A percentile compares a stretch with the other conserved stretches of the same genome.
phyloP scores from a whole-genome alignment of 2,113 vertebrate genomes.

The Dipodomys merriami region DNA sequence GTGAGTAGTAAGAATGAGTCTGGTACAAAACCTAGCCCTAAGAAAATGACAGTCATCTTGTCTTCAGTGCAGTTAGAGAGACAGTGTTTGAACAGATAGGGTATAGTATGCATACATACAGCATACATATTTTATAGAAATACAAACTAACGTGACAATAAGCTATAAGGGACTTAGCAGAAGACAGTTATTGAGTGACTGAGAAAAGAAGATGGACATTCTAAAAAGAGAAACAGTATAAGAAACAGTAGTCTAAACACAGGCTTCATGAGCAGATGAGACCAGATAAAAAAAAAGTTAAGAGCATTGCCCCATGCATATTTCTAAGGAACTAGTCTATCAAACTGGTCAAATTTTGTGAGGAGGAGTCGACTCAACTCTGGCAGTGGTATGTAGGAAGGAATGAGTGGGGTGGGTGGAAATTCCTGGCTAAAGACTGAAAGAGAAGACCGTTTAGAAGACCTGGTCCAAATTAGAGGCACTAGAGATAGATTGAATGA shows the following conservation, averaged over 20 bases:
- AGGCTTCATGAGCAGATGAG: not conserved
- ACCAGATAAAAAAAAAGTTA: not conserved
- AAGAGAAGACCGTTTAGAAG: not conserved
- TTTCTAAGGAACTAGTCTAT: not conserved
- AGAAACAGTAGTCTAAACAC: not conserved
- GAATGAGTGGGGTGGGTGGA: not conserved
- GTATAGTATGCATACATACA: not conserved
- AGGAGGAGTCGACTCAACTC: not conserved
- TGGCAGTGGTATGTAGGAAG: not conserved
- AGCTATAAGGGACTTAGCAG: not conserved
- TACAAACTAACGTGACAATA: not conserved
- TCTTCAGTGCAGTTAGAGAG: not conserved
- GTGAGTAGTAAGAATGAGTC: not conserved
- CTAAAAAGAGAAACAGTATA: constrained; percentile 17
- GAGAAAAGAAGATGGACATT: not conserved
- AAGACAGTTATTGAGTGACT: not conserved
- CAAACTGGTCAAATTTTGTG: not conserved
- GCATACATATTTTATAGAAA: not conserved
- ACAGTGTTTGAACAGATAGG: not conserved
- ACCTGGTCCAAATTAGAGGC: not conserved
- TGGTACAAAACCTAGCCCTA: not conserved
- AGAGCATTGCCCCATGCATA: not conserved
- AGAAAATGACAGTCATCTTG: not conserved
- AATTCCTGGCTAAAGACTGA: not conserved
- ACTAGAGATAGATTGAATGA: not conserved